phyloP scores from a whole-genome alignment of 2,888 invertebrate genomes.

The Ctena decussata region DNA sequence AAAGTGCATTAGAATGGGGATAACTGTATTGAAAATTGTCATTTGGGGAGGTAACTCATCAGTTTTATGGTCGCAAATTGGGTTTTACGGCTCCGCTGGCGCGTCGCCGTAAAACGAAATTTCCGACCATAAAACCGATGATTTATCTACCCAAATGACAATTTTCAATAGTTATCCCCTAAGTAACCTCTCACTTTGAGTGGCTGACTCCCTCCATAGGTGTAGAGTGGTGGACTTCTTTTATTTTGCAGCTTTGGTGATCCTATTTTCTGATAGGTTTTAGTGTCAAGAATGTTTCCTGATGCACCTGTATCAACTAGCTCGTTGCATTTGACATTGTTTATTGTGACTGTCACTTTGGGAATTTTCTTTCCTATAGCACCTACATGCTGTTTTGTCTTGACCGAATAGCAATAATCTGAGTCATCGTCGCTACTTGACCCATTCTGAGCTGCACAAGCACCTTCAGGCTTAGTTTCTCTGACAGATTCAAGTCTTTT shows the following conservation, averaged over 20 bases:
- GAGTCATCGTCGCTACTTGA: neutral
- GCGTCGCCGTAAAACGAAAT: too few species aligned
- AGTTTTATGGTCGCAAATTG: too few species aligned
- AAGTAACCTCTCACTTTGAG: constrained; percentile 28
- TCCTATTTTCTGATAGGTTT: constrained; percentile 43
- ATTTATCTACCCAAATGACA: too few species aligned
- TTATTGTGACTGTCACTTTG: constrained; percentile 3
- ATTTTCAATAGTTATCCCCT: too few species aligned
- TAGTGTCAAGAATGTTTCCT: constrained; percentile 58
- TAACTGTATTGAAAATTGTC: too few species aligned
- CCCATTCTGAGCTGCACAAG: neutral
- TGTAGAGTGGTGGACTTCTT: constrained; percentile 26
- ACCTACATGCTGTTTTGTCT: neutral
- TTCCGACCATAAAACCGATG: too few species aligned
- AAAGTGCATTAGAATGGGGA: too few species aligned
- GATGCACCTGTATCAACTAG: constrained; percentile 55
- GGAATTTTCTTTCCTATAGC: constrained; percentile 12
- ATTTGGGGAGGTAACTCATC: too few species aligned
- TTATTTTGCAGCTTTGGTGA: constrained; percentile 23
- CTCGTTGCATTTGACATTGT: neutral
- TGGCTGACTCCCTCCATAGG: constrained; percentile 42
- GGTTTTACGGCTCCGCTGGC: too few species aligned
- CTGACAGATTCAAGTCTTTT: neutral
- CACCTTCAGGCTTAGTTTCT: neutral
- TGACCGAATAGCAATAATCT: neutral